These are phyloP conservation scores for Hoplodrina ambigua DNA, from an alignment of 2,888 invertebrate species.

Conservation along the genomic window DNA sequence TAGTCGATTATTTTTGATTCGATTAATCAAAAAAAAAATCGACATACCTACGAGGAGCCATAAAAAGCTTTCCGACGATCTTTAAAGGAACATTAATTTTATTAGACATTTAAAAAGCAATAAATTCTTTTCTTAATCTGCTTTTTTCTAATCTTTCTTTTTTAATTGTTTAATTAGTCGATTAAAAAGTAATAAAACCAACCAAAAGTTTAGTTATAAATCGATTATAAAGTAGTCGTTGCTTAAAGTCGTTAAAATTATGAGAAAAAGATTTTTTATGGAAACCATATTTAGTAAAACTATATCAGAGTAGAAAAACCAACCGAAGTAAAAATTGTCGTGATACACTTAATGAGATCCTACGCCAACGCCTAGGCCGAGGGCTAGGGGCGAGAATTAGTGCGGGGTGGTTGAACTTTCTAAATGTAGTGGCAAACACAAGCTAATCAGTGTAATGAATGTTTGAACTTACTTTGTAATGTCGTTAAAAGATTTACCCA, in stretches of 20 bases:
- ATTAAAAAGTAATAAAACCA: slow-evolving; percentile 34
- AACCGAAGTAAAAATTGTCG: slow-evolving; percentile 26
- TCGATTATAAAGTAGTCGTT: slow-evolving; percentile 23
- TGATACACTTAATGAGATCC: slow-evolving; percentile 25
- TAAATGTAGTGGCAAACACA: slow-evolving; percentile 39
- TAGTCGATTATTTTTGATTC: slow-evolving; percentile 25
- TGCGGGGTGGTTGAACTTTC: slow-evolving; percentile 65
- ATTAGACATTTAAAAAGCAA: slow-evolving; percentile 31
- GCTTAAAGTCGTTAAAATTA: slow-evolving; percentile 3
- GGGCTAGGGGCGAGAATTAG: slow-evolving; percentile 60
- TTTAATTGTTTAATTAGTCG: slow-evolving; percentile 29
- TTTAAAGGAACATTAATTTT: slow-evolving; percentile 15
- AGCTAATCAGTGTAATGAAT: slow-evolving; percentile 21
- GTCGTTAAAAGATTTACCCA: slow-evolving; percentile 1
- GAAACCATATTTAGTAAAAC: neutral
- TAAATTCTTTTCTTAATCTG: slow-evolving; percentile 13
- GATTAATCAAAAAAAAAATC: slow-evolving; percentile 10
- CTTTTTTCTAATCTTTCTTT: slow-evolving; percentile 9
- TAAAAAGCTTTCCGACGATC: slow-evolving; percentile 2
- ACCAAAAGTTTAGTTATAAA: slow-evolving; percentile 14
- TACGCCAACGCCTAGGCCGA: slow-evolving; percentile 28
- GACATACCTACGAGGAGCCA: neutral
- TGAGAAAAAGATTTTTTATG: slow-evolving; percentile 2
- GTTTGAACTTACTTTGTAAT: slow-evolving; percentile 37
- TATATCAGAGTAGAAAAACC: slow-evolving; percentile 19